Percentiles rank a stretch among this genome's conserved stretches.
phyloP scores from a whole-genome alignment of 2,888 invertebrate genomes.

The Cancer borealis region DNA sequence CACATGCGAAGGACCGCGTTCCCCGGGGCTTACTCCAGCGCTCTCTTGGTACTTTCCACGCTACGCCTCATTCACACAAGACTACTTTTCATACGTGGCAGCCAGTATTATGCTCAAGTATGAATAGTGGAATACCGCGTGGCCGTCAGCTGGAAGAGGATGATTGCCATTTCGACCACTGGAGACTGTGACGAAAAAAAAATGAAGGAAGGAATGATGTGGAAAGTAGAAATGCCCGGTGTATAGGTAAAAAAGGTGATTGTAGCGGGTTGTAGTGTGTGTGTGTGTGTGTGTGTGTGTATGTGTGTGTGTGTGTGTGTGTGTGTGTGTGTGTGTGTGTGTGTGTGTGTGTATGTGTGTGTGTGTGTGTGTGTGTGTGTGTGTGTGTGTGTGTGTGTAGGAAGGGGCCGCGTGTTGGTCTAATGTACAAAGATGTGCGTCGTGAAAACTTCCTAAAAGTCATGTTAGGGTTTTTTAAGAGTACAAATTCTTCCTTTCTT shows the following conservation, averaged over 20 bases:
- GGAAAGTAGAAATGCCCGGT: background rate
- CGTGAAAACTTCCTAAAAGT: background rate
- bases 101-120: background rate
- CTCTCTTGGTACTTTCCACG: background rate
- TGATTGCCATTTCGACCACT: background rate
- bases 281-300: background rate
- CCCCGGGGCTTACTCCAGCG: background rate
- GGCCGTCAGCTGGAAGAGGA: background rate
- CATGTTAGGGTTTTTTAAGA: background rate
- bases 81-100: background rate
- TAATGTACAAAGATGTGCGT: background rate
- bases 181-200: background rate
- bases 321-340: background rate
- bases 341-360: background rate
- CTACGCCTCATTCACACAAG: background rate
- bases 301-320: conserved; percentile 17
- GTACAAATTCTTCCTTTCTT: background rate
- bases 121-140: background rate
- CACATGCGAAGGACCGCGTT: background rate
- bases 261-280: background rate
- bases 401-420: background rate
- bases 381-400: background rate
- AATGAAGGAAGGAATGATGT: background rate
- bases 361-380: conserved; percentile 5
- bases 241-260: background rate